Base-by-base conservation (phyloP, 2,797 vertebrate species). In the Sphaeramia orbicularis region DNA sequence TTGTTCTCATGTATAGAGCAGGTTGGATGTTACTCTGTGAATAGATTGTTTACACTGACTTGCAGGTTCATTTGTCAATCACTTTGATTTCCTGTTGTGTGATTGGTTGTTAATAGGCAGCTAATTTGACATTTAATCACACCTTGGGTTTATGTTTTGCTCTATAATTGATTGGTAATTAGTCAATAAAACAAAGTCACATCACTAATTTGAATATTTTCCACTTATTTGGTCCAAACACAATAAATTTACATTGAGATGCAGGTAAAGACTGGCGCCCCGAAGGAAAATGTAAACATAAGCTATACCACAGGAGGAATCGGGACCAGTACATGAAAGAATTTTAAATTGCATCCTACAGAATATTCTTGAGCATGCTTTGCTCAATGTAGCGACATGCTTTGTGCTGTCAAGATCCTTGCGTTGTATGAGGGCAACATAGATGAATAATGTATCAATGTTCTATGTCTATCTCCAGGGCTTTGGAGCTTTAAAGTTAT, bases 401-500 rank as follows among this genome's bases (percentile, higher is more conserved):
- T 61, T 43, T 48, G 49, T 67, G 47, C 52, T 54, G 21, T 35
- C 1, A 2, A 43, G 40, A 58, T 62, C 42, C 16, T 10, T 44
- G 5, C 16, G 38, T 30, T 66, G 38, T 47, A 51, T 35, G 44
- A 74, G 69, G 66, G 80, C 62, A 60, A 59, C 35, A 40, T 6
- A 6, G 58, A 84, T 91, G 72, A 89, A 89, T 86, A 81, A 86
- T 85, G 72, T 57, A 87, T 73, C 35, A 10, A 3, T 55, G 60
- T 57, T 53, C 49, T 30, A 27, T 21, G 37, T 66, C 36, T 36
- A 10, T 65, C 71, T 66, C 55, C 47, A 19, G 50, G 66, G 54
- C 54, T 53, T 63, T 55, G 21, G 60, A 63, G 75, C 64, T 82
- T 76, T 73, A 80, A 65, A 74, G 58, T 76, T 69, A n/a, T 44